Base-by-base conservation (phyloP, 2,113 vertebrate genomes). In the Mandrillus leucophaeus region DNA sequence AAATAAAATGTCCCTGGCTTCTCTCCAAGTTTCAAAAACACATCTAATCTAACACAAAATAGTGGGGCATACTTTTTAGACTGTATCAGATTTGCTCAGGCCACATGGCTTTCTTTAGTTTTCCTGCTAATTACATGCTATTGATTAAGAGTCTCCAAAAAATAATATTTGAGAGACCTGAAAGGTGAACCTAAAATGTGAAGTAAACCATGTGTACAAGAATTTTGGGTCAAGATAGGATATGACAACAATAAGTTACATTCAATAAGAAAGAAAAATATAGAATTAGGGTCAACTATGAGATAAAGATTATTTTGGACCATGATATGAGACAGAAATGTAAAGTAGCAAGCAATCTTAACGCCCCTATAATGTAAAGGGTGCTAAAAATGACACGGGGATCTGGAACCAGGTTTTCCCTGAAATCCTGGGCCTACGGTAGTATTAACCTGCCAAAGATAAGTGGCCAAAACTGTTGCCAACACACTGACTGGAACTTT, bases 21-120 rank as follows among this genome's bases (percentile, higher is more conserved):
- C 68, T 45, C 70, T 72, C 18, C 13, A 89, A 23, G 9, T 68
- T 96, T 72, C 30, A 97, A 94, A 96, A 93, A n/a, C 27, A 87
- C 7, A 88, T 35, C 30, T 50, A 66, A 94, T 73, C 35, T 64
- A 85, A 70, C 22, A 88, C 14, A 92, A 55, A 55, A 88, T 50
- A 32, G 3, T 5, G 16, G 20, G n/a, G 30, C 22, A 22, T 55
- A 32, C 2, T 64, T 89, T 79, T 68, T 25, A 48, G 88, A 43
- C 18, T 48, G 30, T 52, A 48, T 30, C 35, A 97, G 61, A 68
- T 91, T 48, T 86, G 18, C 55, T 66, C 27, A 64, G 55, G 4
- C 17, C 57, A 78, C 3, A 64, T 2, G 52, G 30, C 7, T 4
- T 68, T 75, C 43, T 90, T 76, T 75, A 8, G 18, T 72, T 90